phyloP scores from a whole-genome alignment of 2,113 vertebrate genomes.

The Ailurus styani region DNA sequence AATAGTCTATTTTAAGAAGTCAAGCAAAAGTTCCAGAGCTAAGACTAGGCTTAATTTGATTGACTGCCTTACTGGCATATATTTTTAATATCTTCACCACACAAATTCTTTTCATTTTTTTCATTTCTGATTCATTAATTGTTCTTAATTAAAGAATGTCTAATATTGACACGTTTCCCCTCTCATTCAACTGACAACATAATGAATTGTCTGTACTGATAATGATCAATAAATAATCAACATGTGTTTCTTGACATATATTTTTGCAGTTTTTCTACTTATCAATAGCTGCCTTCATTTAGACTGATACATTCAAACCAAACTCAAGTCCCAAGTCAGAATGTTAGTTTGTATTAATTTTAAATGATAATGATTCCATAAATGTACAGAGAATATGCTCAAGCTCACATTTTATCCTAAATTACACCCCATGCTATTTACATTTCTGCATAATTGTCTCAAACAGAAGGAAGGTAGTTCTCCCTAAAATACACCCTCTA shows the following conservation, averaged over 20 bases:
- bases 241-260: background rate
- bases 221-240: background rate
- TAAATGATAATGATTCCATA: background rate
- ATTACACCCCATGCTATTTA: background rate
- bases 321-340: background rate
- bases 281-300: background rate
- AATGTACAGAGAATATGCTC: background rate
- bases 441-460: background rate
- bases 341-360: background rate
- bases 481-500: background rate
- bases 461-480: background rate
- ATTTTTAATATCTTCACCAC: slow-evolving; percentile 29
- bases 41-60: background rate
- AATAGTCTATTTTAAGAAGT: slow-evolving; percentile 3
- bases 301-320: background rate
- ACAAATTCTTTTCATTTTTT: background rate
- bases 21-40: slow-evolving; percentile 14
- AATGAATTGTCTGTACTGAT: background rate
- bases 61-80: background rate
- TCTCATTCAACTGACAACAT: background rate
- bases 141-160: background rate
- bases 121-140: background rate
- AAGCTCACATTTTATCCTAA: background rate
- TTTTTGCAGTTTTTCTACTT: background rate
- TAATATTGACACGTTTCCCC: background rate